A percentile compares a stretch with the other conserved stretches of the same genome.
Conservation (phyloP, 1,140 invertebrate species). For the Drosophila ironensis region DNA sequence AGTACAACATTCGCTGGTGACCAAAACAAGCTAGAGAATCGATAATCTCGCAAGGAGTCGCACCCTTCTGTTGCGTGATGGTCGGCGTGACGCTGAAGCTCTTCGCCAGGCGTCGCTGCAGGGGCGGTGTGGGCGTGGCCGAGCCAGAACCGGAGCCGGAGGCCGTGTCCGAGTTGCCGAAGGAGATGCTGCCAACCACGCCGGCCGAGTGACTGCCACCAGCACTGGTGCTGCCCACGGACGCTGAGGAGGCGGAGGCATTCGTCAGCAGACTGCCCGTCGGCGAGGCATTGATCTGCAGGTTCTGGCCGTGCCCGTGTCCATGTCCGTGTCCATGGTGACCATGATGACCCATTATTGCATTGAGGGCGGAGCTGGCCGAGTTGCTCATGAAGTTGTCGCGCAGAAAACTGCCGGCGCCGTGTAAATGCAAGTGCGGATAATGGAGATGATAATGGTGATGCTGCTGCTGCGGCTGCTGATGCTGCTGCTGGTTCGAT, state of each 20-base stretch:
- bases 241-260: too few species aligned
- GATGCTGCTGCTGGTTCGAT: constrained; percentile 31
- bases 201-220: constrained; percentile 77
- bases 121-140: constrained; percentile 88
- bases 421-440: constrained; percentile 77
- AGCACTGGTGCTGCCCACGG: constrained; percentile 52
- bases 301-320: constrained; percentile 32
- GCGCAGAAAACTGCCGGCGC: constrained; percentile 70
- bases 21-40: constrained; percentile 15
- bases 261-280: constrained; percentile 9
- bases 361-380: constrained; percentile 72
- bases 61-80: constrained; percentile 81
- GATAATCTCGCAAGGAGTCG: constrained; percentile 14
- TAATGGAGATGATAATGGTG: constrained; percentile 63
- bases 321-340: constrained; percentile 34
- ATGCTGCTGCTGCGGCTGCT: constrained; percentile 33
- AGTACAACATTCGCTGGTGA: constrained; percentile 25
- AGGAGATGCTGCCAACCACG: constrained; percentile 69
- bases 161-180: constrained; percentile 35
- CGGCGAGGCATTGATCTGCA: constrained; percentile 45
- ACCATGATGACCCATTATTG: constrained; percentile 72
- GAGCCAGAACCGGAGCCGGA: not conserved
- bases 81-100: constrained; percentile 92
- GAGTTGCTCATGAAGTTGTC: constrained; percentile 79
- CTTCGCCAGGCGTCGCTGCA: constrained; percentile 92